Percentiles rank a stretch among this genome's conserved stretches.
These are phyloP conservation scores for Nerophis lumbriciformis DNA, from an alignment of 2,113 vertebrate genomes.

Conservation along the genomic window DNA sequence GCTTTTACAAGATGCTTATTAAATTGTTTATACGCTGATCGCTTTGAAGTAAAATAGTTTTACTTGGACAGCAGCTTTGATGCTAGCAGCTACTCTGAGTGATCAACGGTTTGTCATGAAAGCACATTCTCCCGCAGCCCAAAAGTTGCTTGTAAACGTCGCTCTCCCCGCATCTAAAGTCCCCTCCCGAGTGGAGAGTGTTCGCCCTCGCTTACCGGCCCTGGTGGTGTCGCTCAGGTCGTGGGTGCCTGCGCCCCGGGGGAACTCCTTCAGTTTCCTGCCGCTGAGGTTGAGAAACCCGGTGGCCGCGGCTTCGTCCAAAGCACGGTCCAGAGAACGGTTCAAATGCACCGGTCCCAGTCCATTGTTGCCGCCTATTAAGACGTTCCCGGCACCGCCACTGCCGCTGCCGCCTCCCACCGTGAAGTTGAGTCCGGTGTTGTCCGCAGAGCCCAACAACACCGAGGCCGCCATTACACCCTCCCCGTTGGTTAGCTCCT, in stretches of 20 bases:
- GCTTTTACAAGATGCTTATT: too few species aligned
- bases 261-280: slow-evolving; percentile 98
- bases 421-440: slow-evolving; percentile 62
- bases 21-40: too few species aligned
- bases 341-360: slow-evolving; percentile 82
- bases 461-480: slow-evolving; percentile 88
- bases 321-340: slow-evolving; percentile 86
- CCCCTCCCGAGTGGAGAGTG: too few species aligned
- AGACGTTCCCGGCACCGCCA: slow-evolving; percentile 36
- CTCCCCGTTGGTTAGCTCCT: slow-evolving; percentile 49
- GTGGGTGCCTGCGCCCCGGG: slow-evolving; percentile 87
- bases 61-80: too few species aligned
- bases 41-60: too few species aligned
- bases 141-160: too few species aligned
- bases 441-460: slow-evolving; percentile 74
- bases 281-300: slow-evolving; percentile 90
- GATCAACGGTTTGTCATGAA: too few species aligned
- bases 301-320: slow-evolving; percentile 89
- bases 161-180: too few species aligned
- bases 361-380: slow-evolving; percentile 53
- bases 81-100: too few species aligned
- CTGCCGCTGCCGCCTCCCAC: slow-evolving; percentile 34
- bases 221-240: slow-evolving; percentile 94
- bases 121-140: too few species aligned
- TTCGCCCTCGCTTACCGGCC: slow-evolving; percentile 76